phyloP scores from a whole-genome alignment of 2,113 vertebrate genomes.

The Nipponia nippon region DNA sequence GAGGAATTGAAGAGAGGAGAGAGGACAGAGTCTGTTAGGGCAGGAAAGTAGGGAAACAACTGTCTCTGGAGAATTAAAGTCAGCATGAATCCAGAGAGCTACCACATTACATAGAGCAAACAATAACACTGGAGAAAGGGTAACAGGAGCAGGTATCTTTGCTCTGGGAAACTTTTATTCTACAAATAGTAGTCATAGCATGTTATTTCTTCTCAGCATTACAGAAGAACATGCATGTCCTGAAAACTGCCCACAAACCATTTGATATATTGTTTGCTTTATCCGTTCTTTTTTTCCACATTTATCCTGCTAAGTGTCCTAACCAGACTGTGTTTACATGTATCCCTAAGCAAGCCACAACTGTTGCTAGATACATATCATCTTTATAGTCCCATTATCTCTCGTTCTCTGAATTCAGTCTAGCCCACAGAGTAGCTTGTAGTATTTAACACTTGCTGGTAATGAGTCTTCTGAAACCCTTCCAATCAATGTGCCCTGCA shows the following conservation, averaged over 20 bases:
- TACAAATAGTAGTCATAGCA: not conserved
- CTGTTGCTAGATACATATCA: conserved; percentile 17
- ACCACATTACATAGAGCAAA: not conserved
- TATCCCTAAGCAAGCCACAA: conserved; percentile 22
- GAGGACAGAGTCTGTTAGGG: not conserved
- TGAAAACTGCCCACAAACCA: not conserved
- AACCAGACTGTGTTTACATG: conserved; percentile 37
- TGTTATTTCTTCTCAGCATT: not conserved
- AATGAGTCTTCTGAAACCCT: not conserved
- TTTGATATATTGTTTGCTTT: not conserved
- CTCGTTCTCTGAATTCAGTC: not conserved
- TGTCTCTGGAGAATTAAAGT: not conserved
- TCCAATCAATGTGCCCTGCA: not conserved
- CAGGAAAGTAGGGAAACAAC: not conserved
- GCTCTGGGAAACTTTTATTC: not conserved
- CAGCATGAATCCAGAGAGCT: not conserved
- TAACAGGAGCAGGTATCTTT: not conserved
- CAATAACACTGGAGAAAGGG: not conserved
- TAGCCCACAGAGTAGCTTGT: not conserved
- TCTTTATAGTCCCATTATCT: conserved; percentile 36
- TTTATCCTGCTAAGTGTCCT: not conserved
- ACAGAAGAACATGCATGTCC: not conserved
- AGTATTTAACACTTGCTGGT: conserved; percentile 20
- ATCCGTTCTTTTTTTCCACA: not conserved
- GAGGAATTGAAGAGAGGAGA: not conserved